Conservation (phyloP, 2,113 vertebrate species). For the Pionites leucogaster region DNA sequence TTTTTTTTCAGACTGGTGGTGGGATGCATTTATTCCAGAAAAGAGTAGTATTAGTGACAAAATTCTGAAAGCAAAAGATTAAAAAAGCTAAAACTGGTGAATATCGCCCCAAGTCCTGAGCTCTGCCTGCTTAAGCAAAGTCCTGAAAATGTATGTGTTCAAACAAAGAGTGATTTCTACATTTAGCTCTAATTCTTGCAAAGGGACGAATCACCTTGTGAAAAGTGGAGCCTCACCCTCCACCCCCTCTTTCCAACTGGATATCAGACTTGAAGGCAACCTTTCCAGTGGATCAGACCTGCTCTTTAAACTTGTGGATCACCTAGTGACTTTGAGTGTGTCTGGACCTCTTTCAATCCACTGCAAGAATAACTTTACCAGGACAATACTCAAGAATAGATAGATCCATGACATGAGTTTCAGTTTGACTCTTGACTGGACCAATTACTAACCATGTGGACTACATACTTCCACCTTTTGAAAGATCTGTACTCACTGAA, state of each 20-base stretch:
- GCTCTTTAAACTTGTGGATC: conserved; percentile 68
- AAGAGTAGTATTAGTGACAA: background rate
- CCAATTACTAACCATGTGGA: conserved; percentile 52
- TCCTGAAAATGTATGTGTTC: conserved; percentile 56
- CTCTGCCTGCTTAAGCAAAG: conserved; percentile 54
- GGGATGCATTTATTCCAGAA: background rate
- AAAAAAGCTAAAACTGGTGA: background rate
- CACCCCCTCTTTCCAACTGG: conserved; percentile 69
- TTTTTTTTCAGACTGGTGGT: background rate
- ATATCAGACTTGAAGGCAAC: conserved; percentile 71
- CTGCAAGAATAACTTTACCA: conserved; percentile 69
- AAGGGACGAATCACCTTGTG: conserved; percentile 69
- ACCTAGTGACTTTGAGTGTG: conserved; percentile 70
- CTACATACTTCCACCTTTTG: conserved; percentile 59
- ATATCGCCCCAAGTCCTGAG: conserved; percentile 66
- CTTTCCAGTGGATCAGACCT: conserved; percentile 66
- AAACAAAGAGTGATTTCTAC: conserved; percentile 65
- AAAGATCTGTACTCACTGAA: conserved; percentile 62
- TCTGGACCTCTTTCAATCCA: conserved; percentile 65
- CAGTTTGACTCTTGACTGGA: conserved; percentile 55
- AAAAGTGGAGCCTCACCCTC: conserved; percentile 69
- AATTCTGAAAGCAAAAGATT: background rate
- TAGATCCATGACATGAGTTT: conserved; percentile 67
- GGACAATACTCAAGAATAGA: conserved; percentile 69
- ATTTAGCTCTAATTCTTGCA: conserved; percentile 72